These are phyloP conservation scores for Stenopsyche tienmushanensis DNA, from an alignment of 1,140 invertebrate species.

Conservation along the genomic window DNA sequence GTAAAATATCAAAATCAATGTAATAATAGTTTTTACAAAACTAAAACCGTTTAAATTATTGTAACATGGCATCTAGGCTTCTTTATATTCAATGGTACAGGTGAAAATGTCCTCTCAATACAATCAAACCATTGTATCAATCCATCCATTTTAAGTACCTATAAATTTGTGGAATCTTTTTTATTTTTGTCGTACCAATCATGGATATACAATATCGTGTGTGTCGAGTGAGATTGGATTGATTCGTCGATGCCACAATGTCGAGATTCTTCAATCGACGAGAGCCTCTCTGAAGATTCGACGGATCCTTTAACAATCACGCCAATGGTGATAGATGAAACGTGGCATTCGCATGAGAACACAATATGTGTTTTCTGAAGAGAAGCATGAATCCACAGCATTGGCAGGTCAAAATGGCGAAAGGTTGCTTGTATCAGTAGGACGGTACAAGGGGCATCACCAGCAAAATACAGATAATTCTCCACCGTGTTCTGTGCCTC, in stretches of 20 bases:
- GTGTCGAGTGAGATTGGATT: background rate
- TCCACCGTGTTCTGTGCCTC: slow-evolving; percentile 64
- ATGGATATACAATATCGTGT: too few relatives aligned
- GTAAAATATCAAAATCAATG: background rate
- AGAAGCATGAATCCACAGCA: background rate
- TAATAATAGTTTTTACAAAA: slow-evolving; percentile 2
- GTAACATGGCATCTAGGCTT: slow-evolving; percentile 26
- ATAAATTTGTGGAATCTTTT: slow-evolving; percentile 9
- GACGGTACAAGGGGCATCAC: slow-evolving; percentile 53
- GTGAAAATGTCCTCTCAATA: background rate
- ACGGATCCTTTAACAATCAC: background rate
- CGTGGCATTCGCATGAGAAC: slow-evolving; percentile 3
- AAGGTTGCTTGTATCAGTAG: slow-evolving; percentile 7
- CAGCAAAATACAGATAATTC: slow-evolving; percentile 74
- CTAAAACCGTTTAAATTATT: slow-evolving; percentile 19
- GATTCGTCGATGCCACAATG: background rate
- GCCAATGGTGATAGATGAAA: background rate
- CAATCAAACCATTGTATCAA: background rate
- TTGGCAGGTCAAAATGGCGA: slow-evolving; percentile 18
- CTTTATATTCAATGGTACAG: slow-evolving; percentile 4
- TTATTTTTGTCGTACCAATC: slow-evolving; percentile 3
- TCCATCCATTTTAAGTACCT: slow-evolving; percentile 15
- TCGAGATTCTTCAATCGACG: background rate
- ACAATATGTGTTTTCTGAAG: background rate
- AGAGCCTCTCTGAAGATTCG: background rate